Evolutionary conservation across 2,113 vertebrate species (phyloP), one percentile per base, ranked within the genome.

Genomic region (Platycercus adscitus): DNA sequence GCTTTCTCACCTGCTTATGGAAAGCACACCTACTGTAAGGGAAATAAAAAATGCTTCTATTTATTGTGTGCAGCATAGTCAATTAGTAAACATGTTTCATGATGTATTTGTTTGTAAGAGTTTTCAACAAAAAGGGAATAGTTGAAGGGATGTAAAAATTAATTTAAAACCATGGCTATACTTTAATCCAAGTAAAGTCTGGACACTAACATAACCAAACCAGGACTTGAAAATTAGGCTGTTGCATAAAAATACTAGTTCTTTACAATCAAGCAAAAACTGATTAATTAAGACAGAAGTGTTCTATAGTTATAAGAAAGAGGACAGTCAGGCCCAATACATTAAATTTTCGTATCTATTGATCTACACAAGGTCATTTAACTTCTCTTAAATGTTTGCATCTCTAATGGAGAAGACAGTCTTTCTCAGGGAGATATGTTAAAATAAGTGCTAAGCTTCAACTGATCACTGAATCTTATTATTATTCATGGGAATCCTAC

Each of bases 401-500:
- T 69, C 39, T 79, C 25, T 94, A 91, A 93, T 58, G 69, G 44
- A 75, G 56, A 84, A 89, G 73, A 61, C 12, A 53, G n/a, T 37
- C 69, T 88, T 93, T 93, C 86, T 90, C 29, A 84, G 60, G 33
- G 53, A 95, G 31, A 26, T 52, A 33, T 9, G 83, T 47, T 86
- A 78, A 88, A 91, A 47, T 70, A 83, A 88, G 15, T 35, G 61
- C 29, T 71, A 68, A 72, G 43, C 44, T 81, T 88, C 56, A 65
- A 33, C 31, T 76, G 60, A 84, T 88, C 44, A 41, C 31, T 52
- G 44, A 91, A 64, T 93, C 70, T 88, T 89, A 52, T 73, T 96
- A 94, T 69, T 90, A 81, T 96, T 93, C 93, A 71, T 43, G 28
- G 20, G 9, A 92, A n/a, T 91, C 75, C 56, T 90, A 55, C 69